These are phyloP conservation scores for Drosophila subsilvestris DNA, from an alignment of 2,888 invertebrate species.

Conservation along the genomic window DNA sequence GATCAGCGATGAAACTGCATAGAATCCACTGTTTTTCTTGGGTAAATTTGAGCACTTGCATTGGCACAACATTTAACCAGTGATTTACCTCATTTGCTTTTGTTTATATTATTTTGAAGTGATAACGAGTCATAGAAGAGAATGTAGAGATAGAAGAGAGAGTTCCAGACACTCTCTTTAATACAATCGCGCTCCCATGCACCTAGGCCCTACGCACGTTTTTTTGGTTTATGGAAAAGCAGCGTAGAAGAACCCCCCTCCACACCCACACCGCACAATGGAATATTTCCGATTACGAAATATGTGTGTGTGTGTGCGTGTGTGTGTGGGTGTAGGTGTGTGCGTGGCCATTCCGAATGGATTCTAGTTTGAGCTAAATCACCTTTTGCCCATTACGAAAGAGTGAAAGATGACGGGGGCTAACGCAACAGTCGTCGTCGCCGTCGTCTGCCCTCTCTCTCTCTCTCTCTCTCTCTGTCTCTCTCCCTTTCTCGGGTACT, in stretches of 20 bases:
- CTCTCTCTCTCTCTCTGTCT: slow-evolving; percentile 7
- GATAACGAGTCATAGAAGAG: slow-evolving; percentile 37
- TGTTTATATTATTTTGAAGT: slow-evolving; percentile 55
- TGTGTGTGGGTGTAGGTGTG: background rate
- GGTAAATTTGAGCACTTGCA: slow-evolving; percentile 30
- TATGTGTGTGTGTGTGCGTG: background rate
- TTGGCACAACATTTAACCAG: slow-evolving; percentile 9
- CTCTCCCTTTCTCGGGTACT: background rate
- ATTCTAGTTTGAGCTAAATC: slow-evolving; percentile 30
- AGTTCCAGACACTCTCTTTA: background rate
- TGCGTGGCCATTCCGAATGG: slow-evolving; percentile 8
- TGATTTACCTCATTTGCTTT: background rate
- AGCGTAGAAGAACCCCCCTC: background rate
- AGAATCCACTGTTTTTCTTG: background rate
- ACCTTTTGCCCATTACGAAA: slow-evolving; percentile 51
- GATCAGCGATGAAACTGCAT: too few species aligned
- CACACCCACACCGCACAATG: background rate
- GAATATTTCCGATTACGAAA: slow-evolving; percentile 41
- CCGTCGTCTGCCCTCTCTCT: slow-evolving; percentile 11
- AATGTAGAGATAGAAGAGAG: slow-evolving; percentile 7
- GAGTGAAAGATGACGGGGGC: slow-evolving; percentile 46
- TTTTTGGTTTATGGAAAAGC: slow-evolving; percentile 12
- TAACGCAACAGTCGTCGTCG: slow-evolving; percentile 29
- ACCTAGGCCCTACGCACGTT: slow-evolving; percentile 17
- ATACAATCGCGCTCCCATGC: background rate